Evolutionary conservation across 2,113 vertebrate species (phyloP), one percentile per base, ranked within the genome.

Genomic region (Brachirus orientalis): DNA sequence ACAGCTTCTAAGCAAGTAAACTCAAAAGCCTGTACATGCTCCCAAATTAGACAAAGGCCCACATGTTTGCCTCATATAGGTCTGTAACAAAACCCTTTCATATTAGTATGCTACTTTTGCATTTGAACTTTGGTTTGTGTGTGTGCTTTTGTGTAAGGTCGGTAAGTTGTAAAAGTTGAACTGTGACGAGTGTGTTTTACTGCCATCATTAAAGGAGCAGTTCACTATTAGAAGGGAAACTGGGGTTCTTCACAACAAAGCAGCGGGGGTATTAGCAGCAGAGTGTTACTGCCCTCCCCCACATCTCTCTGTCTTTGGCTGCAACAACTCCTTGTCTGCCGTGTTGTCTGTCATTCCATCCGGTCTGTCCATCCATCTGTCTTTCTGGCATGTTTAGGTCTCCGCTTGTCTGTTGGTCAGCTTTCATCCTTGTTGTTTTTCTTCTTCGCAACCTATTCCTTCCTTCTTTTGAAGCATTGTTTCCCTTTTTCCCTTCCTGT

Each of bases 171-270:
- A 85, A 88, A 86, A 85, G 79, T 73, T 87, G 51, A 83, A 83
- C 83, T 85, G 79, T 76, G 77, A 82, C 63, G 82, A 36, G 82
- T 61, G 54, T 80, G 51, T 88, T 90, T 90, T 86, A 86, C 84
- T 79, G 83, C 83, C 77, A 53, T 83, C 80, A 84, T 87, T 88
- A 90, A 86, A 88, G 79, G 80, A 78, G 57, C 62, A 83, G 74
- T 87, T 86, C 71, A 56, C 79, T 82, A 83, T 84, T 88, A 85
- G 82, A 86, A 85, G 80, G 70, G 77, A 70, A 80, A 81, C 82
- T 82, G 69, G 79, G 64, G 76, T 56, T 83, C 73, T 85, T 87
- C 55, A 90, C 86, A 82, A 90, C 86, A 90, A 88, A 90, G 81
- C 83, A 77, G 67, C 44, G 46, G 72, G 71, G 77, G 71, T 81